Evolutionary conservation across 1,140 invertebrate species (phyloP), one percentile per base, ranked within the genome.

Genomic region (Formica selysi): DNA sequence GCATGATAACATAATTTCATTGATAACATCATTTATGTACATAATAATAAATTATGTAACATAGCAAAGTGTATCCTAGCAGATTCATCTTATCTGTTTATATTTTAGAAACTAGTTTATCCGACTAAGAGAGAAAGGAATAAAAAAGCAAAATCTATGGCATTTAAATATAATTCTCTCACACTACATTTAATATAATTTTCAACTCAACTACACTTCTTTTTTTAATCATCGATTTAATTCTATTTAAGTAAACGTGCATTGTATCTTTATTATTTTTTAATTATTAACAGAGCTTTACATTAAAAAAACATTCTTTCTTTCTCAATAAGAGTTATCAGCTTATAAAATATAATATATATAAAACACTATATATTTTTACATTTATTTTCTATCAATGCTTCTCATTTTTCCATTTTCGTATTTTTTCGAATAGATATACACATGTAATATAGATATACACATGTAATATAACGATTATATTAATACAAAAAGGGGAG

Each of bases 1-100:
- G 7, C 32, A 29, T 5, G 44, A 48, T 51, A 51, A 16, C 16
- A 76, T 76, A 19, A n/a, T 51, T 51, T 51, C 16, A 44, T 62
- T 51, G 29, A 79, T 67, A 79, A 67, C 2, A 57, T 67, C 1
- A 48, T 67, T 51, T 57, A 79, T 16, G 22, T 7, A 19, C 13
- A 29, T 26, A 41, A 7, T 48, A 11, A 51, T 67, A 38, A 79
- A 62, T 62, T 76, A 29, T 76, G 10, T 0, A 29, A 79, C 36
- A 67, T 36, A 36, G 0, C 41, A 11, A 11, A 51, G 7, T 7
- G 6, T 3, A 8, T 51, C 3, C 10, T 3, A 51, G 29, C 6
- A 16, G 29, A 48, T 13, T 64, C 5, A 78, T 22, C n/a, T 79
- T 79, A 67, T 62, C 16, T 54, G 22, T 79, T 79, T 54, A 32